Base-by-base conservation (phyloP, 2,113 vertebrate genomes). In the Neogobius melanostomus region DNA sequence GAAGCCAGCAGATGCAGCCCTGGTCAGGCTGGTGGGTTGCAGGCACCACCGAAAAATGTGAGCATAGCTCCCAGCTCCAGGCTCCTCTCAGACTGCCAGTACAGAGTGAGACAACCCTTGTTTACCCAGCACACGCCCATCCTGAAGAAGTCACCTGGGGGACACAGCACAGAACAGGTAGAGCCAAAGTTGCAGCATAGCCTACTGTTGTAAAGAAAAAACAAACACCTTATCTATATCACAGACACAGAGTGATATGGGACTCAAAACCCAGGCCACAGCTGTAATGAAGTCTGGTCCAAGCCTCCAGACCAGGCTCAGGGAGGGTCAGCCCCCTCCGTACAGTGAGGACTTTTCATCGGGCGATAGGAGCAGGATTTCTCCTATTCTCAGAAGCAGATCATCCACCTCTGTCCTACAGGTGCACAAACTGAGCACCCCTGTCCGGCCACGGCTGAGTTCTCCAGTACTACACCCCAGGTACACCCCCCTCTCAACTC, bases 61-160 rank as follows among this genome's bases (percentile, higher is more conserved):
- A 76, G 87, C n/a, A 83, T 91, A 80, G 87, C 88, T 4, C 63
- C 88, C 0, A n/a, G 82, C 15, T 82, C 83, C 3, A 68, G 66
- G 61, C 85, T 84, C 75, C 72, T 90, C 74, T 87, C 75, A 12
- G 83, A 78, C 53, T 74, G 76, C 28, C 84, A 44, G 1, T 78
- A 86, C 16, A 57, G 57, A 0, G 79, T 62, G 57, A 85, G 88
- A 21, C 89, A 79, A 69, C 75, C 62, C 0, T 66, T 86, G 16
- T 72, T 81, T 68, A 66, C 50, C 0, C 74, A 70, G 6, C 81
- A 83, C 1, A 54, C 72, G 2, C 91, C 91, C 9, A 85, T 91
- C 64, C 71, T 92, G 51, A 90, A 91, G 88, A 90, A 81, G 69
- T 71, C 76, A 0, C 59, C 43, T 11, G 62, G 59, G 56, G 70